These are phyloP conservation scores for Rhodinocichla rosea DNA, from an alignment of 2,113 vertebrate species.

Conservation along the genomic window DNA sequence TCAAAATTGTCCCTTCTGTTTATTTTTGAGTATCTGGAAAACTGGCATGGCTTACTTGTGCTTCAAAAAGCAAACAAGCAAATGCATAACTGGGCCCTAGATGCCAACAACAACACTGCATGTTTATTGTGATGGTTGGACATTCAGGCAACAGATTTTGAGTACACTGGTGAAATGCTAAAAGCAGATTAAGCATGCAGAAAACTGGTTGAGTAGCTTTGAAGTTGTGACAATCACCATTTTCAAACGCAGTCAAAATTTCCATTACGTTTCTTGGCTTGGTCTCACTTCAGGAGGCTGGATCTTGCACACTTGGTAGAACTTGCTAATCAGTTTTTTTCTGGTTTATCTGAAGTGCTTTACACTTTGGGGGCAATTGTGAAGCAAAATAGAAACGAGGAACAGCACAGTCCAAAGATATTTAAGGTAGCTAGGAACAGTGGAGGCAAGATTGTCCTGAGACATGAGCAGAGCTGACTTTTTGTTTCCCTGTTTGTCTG, in stretches of 20 bases:
- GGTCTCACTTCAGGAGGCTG: neutral
- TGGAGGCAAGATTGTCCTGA: neutral
- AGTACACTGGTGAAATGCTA: neutral
- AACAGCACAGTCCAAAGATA: neutral
- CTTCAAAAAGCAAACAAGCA: neutral
- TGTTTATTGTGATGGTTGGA: neutral
- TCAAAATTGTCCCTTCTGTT: neutral
- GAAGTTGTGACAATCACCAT: neutral
- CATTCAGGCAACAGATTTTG: neutral
- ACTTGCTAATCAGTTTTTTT: slow-evolving; percentile 8
- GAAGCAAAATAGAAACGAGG: neutral
- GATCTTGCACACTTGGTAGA: neutral
- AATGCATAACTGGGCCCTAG: neutral
- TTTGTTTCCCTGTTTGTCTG: neutral
- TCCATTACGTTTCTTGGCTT: neutral
- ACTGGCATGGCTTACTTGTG: neutral
- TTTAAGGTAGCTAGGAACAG: neutral
- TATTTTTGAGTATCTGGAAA: neutral
- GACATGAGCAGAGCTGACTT: neutral
- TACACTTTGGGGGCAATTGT: neutral
- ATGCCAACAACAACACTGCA: neutral
- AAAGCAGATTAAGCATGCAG: neutral
- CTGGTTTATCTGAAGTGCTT: slow-evolving; percentile 14
- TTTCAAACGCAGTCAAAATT: neutral
- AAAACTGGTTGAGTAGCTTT: neutral